These are phyloP conservation scores for Channa maculata DNA, from an alignment of 2,113 vertebrate genomes.

Conservation along the genomic window DNA sequence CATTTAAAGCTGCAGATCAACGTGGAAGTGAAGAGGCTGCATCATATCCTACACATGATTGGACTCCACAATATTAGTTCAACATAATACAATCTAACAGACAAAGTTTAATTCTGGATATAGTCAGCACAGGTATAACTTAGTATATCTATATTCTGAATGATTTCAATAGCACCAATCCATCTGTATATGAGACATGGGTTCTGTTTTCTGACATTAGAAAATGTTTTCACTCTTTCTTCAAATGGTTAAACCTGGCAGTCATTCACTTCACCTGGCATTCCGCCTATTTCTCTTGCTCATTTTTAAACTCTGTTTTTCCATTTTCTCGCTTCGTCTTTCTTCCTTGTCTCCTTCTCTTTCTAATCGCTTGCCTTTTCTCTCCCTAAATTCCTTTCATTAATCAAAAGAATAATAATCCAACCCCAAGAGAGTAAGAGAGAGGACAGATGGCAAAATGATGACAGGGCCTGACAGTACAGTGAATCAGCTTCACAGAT, in stretches of 20 bases:
- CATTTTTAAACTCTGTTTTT: not conserved
- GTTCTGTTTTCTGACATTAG: not conserved
- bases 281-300: too few species aligned
- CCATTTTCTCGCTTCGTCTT: not conserved
- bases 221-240: not conserved
- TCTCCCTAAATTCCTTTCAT: slow-evolving; percentile 29
- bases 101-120: not conserved
- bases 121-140: too few species aligned
- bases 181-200: not conserved
- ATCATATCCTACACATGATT: not conserved
- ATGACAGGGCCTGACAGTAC: slow-evolving; percentile 19
- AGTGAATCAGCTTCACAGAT: slow-evolving; percentile 6
- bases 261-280: not conserved
- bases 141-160: too few species aligned
- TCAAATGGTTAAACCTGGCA: slow-evolving; percentile 7
- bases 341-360: not conserved
- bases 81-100: slow-evolving; percentile 9
- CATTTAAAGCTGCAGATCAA: not conserved
- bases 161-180: not conserved
- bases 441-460: slow-evolving; percentile 51
- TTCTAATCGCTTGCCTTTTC: slow-evolving; percentile 12
- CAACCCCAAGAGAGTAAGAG: not conserved
- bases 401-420: slow-evolving; percentile 45
- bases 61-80: slow-evolving; percentile 5
- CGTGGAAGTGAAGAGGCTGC: not conserved